Evolutionary conservation across 2,797 vertebrate genomes (phyloP).

Genomic region (Sebastes hubbsi): DNA sequence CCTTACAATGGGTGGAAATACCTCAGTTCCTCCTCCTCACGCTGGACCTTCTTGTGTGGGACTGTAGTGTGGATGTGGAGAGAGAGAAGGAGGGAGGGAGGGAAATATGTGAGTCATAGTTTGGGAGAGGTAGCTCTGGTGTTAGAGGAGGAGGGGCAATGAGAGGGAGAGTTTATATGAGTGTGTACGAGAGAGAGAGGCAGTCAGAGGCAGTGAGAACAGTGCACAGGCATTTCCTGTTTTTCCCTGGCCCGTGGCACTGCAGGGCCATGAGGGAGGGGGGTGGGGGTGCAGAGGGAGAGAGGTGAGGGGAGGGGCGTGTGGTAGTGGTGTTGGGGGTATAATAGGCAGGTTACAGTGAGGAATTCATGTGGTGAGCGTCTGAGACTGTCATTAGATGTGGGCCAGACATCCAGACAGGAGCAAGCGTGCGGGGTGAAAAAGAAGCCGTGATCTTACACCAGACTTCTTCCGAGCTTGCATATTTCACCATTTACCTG

Average conservation of each 20-base stretch:
- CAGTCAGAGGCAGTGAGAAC: constrained; percentile 76
- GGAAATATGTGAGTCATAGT: constrained; percentile 72
- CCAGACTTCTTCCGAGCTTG: neutral
- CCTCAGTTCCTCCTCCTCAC: constrained; percentile 64
- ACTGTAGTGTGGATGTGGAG: constrained; percentile 45
- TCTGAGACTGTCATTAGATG: constrained; percentile 53
- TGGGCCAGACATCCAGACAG: constrained; percentile 52
- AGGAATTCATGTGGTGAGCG: constrained; percentile 46
- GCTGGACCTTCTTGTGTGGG: constrained; percentile 54
- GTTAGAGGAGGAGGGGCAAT: constrained; percentile 61
- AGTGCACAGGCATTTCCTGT: constrained; percentile 84
- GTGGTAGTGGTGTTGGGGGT: constrained; percentile 28
- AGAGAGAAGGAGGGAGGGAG: constrained; percentile 26
- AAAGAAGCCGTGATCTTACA: constrained; percentile 1
- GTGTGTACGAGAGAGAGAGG: constrained; percentile 33
- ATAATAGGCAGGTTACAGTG: constrained; percentile 64
- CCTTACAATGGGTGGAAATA: constrained; percentile 83
- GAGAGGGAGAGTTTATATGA: constrained; percentile 38
- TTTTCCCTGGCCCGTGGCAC: constrained; percentile 61
- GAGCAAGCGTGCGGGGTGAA: neutral
- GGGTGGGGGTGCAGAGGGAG: neutral
- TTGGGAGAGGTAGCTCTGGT: constrained; percentile 69
- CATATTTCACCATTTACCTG: neutral
- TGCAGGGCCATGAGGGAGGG: constrained; percentile 60
- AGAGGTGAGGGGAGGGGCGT: constrained; percentile 27